Evolutionary conservation across 1,140 invertebrate genomes (phyloP).

Genomic region (Trypoxylus dichotomus): DNA sequence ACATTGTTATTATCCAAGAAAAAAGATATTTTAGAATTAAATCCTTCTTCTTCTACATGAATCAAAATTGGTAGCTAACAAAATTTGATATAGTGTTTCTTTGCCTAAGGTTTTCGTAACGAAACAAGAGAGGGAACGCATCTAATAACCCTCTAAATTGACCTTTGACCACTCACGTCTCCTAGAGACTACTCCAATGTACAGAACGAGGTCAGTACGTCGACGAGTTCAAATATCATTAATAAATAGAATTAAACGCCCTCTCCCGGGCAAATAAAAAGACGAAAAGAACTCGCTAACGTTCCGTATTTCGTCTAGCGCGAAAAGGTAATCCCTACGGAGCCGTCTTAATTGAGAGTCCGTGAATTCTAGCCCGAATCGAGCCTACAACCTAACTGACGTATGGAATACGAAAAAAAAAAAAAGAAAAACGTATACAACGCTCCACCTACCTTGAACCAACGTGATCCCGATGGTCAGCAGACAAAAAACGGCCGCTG

Average conservation of each 20-base stretch:
- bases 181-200: not conserved
- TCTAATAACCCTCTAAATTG: not conserved
- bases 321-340: not conserved
- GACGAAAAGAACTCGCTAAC: not conserved
- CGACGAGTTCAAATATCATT: not conserved
- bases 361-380: not conserved
- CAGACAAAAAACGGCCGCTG: slow-evolving; percentile 5
- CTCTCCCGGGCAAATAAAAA: not conserved
- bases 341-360: not conserved
- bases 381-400: not conserved
- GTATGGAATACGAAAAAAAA: not conserved
- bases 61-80: too few species aligned
- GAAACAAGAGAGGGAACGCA: not conserved
- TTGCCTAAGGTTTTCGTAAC: too few species aligned
- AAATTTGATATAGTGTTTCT: too few species aligned
- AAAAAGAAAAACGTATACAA: not conserved
- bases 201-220: not conserved
- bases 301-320: not conserved
- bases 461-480: slow-evolving; percentile 14
- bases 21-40: too few species aligned
- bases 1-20: too few species aligned
- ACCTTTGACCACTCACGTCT: not conserved
- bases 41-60: too few species aligned
- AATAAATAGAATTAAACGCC: not conserved
- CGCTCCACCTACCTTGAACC: not conserved